A percentile compares a stretch with the other conserved stretches of the same genome.
These are phyloP conservation scores for Alviniconcha marisindica DNA, from an alignment of 1,140 invertebrate genomes.

Conservation along the genomic window DNA sequence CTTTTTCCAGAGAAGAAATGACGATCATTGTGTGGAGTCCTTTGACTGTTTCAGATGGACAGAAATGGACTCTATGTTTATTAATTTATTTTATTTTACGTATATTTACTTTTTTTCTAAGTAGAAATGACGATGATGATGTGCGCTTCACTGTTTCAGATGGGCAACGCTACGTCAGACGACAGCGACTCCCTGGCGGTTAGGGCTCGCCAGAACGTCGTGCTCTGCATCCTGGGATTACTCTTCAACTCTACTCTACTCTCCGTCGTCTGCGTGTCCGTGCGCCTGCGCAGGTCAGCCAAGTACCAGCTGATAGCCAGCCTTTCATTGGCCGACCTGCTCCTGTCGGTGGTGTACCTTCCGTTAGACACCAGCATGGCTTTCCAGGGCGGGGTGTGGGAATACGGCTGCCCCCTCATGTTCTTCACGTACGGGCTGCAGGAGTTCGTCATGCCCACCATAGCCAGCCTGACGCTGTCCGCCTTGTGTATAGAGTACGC, in stretches of 20 bases:
- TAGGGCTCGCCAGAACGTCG: constrained; percentile 31
- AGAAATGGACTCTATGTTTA: not conserved
- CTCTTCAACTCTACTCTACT: constrained; percentile 32
- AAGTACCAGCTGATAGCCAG: constrained; percentile 37
- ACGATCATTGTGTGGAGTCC: too few relatives aligned
- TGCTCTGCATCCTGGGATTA: constrained; percentile 25
- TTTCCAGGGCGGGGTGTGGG: constrained; percentile 9
- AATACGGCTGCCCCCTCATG: not conserved
- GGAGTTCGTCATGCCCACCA: constrained; percentile 36
- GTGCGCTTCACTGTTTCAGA: not conserved
- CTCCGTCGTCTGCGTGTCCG: constrained; percentile 24
- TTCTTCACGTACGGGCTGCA: constrained; percentile 32
- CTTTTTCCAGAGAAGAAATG: too few relatives aligned
- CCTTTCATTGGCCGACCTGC: constrained; percentile 26
- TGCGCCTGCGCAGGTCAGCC: constrained; percentile 32
- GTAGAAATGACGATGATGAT: not conserved
- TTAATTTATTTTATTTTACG: not conserved
- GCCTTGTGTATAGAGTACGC: constrained; percentile 30
- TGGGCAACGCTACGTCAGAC: constrained; percentile 2
- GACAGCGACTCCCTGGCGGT: not conserved
- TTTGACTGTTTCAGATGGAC: too few relatives aligned
- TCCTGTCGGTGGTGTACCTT: not conserved
- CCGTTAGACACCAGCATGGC: constrained; percentile 38
- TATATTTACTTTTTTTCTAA: not conserved
- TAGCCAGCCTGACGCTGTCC: constrained; percentile 11